Percentiles rank a stretch among this genome's conserved stretches.
These are phyloP conservation scores for Aradophagus sp. DNA, from an alignment of 1,140 invertebrate species.

Conservation along the genomic window DNA sequence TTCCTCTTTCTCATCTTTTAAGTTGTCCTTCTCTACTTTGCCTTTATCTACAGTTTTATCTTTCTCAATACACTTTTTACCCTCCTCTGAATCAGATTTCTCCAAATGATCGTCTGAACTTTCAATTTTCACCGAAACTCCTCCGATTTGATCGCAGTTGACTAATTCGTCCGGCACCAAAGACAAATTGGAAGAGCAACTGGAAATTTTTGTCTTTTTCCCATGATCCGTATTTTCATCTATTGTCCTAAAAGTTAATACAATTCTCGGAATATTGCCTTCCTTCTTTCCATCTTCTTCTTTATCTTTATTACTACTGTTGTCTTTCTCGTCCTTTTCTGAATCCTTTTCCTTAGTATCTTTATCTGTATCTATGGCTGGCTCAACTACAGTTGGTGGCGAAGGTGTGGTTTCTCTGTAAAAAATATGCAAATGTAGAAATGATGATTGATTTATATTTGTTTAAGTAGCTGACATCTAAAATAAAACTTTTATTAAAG, in stretches of 20 bases:
- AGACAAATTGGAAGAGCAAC: constrained; percentile 69
- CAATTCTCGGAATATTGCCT: constrained; percentile 67
- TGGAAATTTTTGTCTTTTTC: constrained; percentile 71
- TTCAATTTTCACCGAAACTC: constrained; percentile 72
- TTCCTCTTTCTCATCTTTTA: constrained; percentile 24
- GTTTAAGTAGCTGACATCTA: no score
- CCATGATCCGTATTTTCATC: constrained; percentile 72
- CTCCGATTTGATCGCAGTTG: constrained; percentile 70
- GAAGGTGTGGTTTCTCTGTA: not conserved
- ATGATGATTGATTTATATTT: no score
- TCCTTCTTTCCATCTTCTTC: constrained; percentile 61
- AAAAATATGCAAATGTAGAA: no score
- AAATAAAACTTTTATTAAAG: no score
- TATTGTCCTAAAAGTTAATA: constrained; percentile 72
- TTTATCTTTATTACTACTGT: constrained; percentile 27
- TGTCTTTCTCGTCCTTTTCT: constrained; percentile 52
- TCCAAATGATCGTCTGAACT: constrained; percentile 66
- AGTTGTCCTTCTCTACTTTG: constrained; percentile 8
- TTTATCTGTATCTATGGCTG: constrained; percentile 8
- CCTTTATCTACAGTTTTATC: constrained; percentile 23
- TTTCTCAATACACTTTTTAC: constrained; percentile 32
- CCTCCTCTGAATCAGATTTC: constrained; percentile 64
- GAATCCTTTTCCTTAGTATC: constrained; percentile 29
- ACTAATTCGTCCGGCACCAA: constrained; percentile 68
- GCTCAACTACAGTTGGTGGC: not conserved